phyloP scores from a whole-genome alignment of 2,888 invertebrate genomes.

The Agrotis clavis region DNA sequence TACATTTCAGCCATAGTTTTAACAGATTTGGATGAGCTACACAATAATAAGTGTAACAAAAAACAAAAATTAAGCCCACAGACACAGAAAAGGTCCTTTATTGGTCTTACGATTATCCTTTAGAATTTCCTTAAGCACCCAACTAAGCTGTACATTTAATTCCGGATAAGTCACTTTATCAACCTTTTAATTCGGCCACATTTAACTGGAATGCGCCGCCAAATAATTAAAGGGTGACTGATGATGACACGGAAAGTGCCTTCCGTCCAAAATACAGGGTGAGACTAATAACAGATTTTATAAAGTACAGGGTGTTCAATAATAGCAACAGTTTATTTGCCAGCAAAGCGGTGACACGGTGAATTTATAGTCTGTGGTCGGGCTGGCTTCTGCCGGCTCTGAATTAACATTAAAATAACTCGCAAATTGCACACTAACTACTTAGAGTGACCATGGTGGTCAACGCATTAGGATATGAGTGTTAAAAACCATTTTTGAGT shows the following conservation, averaged over 20 bases:
- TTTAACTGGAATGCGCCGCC: background rate
- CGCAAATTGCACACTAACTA: constrained; percentile 73
- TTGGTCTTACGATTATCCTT: background rate
- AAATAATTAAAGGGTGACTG: constrained; percentile 20
- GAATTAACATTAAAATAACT: constrained; percentile 79
- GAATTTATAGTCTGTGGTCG: constrained; percentile 66
- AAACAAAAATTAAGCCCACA: too few relatives aligned
- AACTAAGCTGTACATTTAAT: background rate
- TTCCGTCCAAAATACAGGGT: constrained; percentile 11
- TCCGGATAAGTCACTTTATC: background rate
- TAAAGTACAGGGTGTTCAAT: constrained; percentile 50
- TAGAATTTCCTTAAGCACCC: background rate
- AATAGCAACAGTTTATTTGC: constrained; percentile 60
- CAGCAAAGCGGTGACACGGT: constrained; percentile 55
- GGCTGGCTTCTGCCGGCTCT: constrained; percentile 58
- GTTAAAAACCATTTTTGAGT: background rate
- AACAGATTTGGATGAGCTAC: background rate
- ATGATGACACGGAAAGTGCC: background rate
- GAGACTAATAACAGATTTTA: constrained; percentile 36
- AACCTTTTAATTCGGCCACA: background rate
- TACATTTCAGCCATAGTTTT: background rate
- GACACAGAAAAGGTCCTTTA: too few relatives aligned
- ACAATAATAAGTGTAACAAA: background rate
- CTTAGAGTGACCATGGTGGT: constrained; percentile 59
- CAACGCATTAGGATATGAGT: constrained; percentile 39